Conservation (phyloP, 2,797 vertebrate species). For the Xiphorhynchus erythropygius region DNA sequence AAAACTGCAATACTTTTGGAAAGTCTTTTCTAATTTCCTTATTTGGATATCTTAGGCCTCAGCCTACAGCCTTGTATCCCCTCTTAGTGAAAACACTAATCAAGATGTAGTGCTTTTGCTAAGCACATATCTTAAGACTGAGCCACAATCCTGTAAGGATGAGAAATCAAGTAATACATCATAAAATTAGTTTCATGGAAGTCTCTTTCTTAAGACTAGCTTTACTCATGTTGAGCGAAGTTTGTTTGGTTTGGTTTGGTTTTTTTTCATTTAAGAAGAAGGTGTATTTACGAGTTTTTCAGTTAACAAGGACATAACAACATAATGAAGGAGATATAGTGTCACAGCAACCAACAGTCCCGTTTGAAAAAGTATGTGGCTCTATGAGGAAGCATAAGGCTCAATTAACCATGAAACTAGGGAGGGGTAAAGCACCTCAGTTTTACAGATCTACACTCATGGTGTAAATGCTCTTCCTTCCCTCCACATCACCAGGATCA, state of each 20-base stretch:
- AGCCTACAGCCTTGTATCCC: not conserved
- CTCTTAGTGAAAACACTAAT: not conserved
- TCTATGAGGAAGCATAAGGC: not conserved
- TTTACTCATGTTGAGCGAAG: not conserved
- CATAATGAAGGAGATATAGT: not conserved
- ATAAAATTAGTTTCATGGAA: not conserved
- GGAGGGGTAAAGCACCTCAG: not conserved
- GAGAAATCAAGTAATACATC: not conserved
- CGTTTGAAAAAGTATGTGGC: not conserved
- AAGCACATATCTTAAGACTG: not conserved
- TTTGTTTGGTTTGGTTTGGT: not conserved
- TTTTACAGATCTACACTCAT: not conserved
- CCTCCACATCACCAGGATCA: not conserved
- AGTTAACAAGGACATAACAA: not conserved
- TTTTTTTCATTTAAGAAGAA: not conserved
- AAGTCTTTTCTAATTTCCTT: not conserved
- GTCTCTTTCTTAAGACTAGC: not conserved
- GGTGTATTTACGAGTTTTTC: not conserved
- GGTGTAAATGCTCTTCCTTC: not conserved
- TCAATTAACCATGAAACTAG: not conserved
- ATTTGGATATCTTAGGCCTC: not conserved
- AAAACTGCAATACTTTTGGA: not conserved
- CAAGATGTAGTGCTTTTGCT: not conserved
- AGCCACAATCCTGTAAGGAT: not conserved
- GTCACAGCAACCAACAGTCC: not conserved